Evolutionary conservation across 92 coral and sea anemone species (phyloP).

Genomic region (Porites rus): DNA sequence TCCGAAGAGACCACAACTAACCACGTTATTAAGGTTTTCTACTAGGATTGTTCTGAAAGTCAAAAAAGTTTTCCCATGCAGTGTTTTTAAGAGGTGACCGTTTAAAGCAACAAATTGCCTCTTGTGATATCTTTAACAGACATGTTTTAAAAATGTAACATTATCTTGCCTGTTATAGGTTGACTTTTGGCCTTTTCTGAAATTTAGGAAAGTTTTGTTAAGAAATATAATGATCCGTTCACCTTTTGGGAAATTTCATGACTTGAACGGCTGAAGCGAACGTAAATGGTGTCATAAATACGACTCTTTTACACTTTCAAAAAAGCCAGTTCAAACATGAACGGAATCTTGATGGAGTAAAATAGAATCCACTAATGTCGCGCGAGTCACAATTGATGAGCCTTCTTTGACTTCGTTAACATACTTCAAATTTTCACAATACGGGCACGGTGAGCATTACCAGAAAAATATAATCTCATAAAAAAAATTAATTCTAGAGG

Average conservation of each 20-base stretch:
- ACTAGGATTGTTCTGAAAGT: too few relatives aligned
- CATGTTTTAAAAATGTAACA: slow-evolving; percentile 29
- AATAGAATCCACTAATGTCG: slow-evolving; percentile 8
- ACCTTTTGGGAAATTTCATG: slow-evolving; percentile 21
- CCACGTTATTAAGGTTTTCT: background rate
- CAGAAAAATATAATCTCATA: background rate
- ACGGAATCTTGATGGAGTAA: slow-evolving; percentile 17
- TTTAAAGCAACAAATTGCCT: slow-evolving; percentile 44
- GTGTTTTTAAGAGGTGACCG: slow-evolving; percentile 40
- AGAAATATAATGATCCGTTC: slow-evolving; percentile 7
- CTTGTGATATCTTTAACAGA: slow-evolving; percentile 51
- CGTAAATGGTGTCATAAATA: slow-evolving; percentile 2
- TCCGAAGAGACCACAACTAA: background rate
- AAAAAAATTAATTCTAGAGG: slow-evolving; percentile 42
- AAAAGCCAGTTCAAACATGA: slow-evolving; percentile 11
- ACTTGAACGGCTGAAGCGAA: background rate
- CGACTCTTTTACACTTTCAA: background rate
- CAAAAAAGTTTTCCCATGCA: slow-evolving; percentile 9
- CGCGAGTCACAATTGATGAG: background rate
- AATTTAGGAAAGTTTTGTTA: slow-evolving; percentile 11
- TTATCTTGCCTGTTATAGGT: slow-evolving; percentile 30
- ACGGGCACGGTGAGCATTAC: slow-evolving; percentile 15
- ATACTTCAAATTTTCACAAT: background rate
- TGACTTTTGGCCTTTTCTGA: slow-evolving; percentile 30
- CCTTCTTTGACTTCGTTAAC: background rate